Base-by-base conservation (phyloP, 2,113 vertebrate genomes). In the Rhagologus leucostigma region DNA sequence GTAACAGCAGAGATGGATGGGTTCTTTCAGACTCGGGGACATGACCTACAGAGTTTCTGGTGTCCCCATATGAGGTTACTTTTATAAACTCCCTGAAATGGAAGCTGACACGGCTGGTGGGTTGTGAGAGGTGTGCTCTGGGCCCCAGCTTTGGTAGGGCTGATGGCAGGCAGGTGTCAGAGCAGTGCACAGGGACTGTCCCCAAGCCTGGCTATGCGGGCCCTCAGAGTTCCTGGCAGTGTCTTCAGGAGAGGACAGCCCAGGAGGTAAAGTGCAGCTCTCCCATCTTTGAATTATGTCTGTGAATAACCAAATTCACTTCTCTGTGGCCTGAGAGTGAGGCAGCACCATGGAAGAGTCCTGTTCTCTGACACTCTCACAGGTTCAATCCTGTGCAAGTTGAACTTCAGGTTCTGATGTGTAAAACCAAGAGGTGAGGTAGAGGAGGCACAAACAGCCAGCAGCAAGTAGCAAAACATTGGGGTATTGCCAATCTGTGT, bases 401-500 rank as follows among this genome's bases (percentile, higher is more conserved):
- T 55, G 59, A 77, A 30, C 35, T n/a, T 59, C 23, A 41, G 63
- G 33, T 62, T 82, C n/a, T 35, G 41, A 23, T 57, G 41, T 39
- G 9, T 19, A 68, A 91, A 24, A 69, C 3, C 27, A 53, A 63
- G 41, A 69, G n/a, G 11, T 90, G 94, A 96, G 91, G 95, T 91
- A 96, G 94, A 91, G 83, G 44, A 94, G 49, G 79, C 70, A 90
- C 53, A 69, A 73, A 68, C 32, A 77, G n/a, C 60, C 87, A 94
- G 87, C 81, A 87, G 84, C 65, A 87, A n/a, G 67, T 12, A 68
- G 35, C 16, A 47, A n/a, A 88, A n/a, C 27, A 10, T 1, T 13
- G 69, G 37, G n/a, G 5, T 24, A 12, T 63, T 15, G 22, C 30
- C 47, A 76, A 42, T 26, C 53, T 70, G 24, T 22, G 32, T 32